Conservation (phyloP, 2,797 vertebrate genomes). For the Parauchenoglanis ngamensis region DNA sequence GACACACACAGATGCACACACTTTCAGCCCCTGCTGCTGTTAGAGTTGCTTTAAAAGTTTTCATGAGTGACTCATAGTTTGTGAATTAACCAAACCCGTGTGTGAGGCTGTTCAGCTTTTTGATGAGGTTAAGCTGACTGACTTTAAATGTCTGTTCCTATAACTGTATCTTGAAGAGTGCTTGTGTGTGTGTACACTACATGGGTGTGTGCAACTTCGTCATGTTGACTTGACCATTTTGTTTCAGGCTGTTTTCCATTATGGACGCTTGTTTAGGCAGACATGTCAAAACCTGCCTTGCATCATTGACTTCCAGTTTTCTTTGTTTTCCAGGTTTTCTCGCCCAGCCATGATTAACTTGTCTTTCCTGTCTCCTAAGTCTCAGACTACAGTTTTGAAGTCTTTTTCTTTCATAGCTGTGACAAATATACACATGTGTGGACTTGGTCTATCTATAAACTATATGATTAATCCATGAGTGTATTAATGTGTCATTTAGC, state of each 20-base stretch:
- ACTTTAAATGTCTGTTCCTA: conserved; percentile 46
- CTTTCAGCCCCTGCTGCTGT: conserved; percentile 54
- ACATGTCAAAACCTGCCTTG: not conserved
- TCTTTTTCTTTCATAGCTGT: not conserved
- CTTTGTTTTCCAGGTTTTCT: conserved; percentile 17
- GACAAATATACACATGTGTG: not conserved
- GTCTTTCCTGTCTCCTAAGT: conserved; percentile 8
- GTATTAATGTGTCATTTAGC: conserved; percentile 54
- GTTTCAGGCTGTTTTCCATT: conserved; percentile 11
- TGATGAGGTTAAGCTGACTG: conserved; percentile 65
- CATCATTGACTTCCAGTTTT: conserved; percentile 9
- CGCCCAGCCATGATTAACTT: conserved; percentile 18
- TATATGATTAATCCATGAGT: not conserved
- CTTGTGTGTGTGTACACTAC: not conserved
- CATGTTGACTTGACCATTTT: conserved; percentile 26
- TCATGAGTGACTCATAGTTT: conserved; percentile 68
- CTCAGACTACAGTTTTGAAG: not conserved
- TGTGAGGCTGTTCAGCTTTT: conserved; percentile 54
- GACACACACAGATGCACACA: conserved; percentile 23
- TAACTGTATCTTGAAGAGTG: conserved; percentile 57
- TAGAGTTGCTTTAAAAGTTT: conserved; percentile 62
- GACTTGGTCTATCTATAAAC: not conserved
- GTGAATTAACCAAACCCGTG: conserved; percentile 63
- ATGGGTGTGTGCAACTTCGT: conserved; percentile 49
- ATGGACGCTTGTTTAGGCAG: not conserved